These are phyloP conservation scores for Pseudochirops corinnae DNA, from an alignment of 2,797 vertebrate genomes.

Conservation along the genomic window DNA sequence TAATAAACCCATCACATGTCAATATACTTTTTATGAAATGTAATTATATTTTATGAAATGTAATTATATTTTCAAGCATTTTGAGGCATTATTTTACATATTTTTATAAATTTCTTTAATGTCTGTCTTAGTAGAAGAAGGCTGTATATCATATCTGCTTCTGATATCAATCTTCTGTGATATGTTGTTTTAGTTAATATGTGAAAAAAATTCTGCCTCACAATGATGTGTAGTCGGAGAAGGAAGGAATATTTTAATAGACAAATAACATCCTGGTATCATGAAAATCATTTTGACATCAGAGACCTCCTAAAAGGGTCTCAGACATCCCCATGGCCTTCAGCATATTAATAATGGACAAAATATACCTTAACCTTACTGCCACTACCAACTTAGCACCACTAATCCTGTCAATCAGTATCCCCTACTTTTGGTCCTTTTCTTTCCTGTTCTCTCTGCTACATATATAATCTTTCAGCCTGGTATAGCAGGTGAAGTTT, in stretches of 20 bases:
- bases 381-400: background rate
- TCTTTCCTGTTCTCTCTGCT: background rate
- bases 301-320: too few species aligned
- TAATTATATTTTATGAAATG: background rate
- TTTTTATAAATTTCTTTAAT: too few species aligned
- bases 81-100: background rate
- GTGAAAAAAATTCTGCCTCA: background rate
- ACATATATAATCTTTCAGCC: background rate
- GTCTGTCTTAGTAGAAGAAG: background rate
- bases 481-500: too few species aligned
- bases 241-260: too few species aligned
- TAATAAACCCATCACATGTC: too few species aligned
- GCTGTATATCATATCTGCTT: background rate
- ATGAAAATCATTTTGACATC: too few species aligned
- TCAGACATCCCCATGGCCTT: too few species aligned
- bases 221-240: background rate
- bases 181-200: background rate
- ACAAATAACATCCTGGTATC: too few species aligned
- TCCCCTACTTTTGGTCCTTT: background rate
- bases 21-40: background rate
- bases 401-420: background rate
- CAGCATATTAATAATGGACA: too few species aligned
- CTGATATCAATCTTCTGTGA: background rate
- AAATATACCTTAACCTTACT: background rate
- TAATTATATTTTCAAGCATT: background rate